Evolutionary conservation across 1,140 invertebrate genomes (phyloP).

Genomic region (Ylistrum balloti): DNA sequence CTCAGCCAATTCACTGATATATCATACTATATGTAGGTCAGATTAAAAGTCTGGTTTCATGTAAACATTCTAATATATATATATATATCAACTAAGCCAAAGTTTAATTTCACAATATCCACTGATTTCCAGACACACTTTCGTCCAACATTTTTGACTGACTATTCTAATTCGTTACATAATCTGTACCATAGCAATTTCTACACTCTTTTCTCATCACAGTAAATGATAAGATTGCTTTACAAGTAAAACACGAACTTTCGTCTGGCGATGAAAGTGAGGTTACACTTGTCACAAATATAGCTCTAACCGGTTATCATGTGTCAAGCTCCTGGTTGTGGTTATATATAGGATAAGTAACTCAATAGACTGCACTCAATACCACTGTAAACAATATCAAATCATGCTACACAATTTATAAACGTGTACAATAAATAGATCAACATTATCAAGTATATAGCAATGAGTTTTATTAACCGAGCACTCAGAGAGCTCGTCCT

Average conservation of each 20-base stretch:
- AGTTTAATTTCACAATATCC: background rate
- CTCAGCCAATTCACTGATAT: too few species aligned
- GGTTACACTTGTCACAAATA: background rate
- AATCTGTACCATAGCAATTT: background rate
- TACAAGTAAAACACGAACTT: background rate
- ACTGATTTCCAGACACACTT: background rate
- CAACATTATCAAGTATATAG: too few species aligned
- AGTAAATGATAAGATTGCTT: conserved; percentile 14
- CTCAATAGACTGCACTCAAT: too few species aligned
- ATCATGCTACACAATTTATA: too few species aligned
- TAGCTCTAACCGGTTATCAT: background rate
- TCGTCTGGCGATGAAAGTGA: background rate
- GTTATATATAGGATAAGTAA: background rate
- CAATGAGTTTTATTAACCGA: too few species aligned
- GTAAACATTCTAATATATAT: too few species aligned
- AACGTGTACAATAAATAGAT: too few species aligned
- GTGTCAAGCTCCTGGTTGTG: background rate
- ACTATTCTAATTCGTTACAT: background rate
- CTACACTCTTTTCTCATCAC: background rate
- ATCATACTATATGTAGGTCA: too few species aligned
- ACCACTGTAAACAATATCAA: too few species aligned
- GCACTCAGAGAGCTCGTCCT: too few species aligned
- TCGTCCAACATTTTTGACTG: background rate
- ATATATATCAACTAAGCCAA: background rate
- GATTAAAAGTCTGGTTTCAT: too few species aligned